Evolutionary conservation across 1,140 invertebrate genomes (phyloP).

Genomic region (Apis dorsata): DNA sequence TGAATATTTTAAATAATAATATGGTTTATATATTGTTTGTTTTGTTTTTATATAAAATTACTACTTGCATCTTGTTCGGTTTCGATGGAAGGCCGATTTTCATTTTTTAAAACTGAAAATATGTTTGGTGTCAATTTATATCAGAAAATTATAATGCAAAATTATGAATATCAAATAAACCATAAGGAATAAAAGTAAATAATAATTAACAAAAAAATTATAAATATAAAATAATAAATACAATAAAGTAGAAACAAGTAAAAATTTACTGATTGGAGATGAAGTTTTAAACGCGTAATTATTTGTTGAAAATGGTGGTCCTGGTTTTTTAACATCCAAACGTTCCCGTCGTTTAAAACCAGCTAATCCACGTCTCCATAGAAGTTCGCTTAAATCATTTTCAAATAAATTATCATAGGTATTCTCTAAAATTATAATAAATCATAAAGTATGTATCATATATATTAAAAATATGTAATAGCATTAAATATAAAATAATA

Average conservation of each 20-base stretch:
- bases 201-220: too few relatives aligned
- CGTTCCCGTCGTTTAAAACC: slow-evolving; percentile 92
- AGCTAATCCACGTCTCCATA: slow-evolving; percentile 72
- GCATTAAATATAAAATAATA: neutral
- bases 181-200: too few relatives aligned
- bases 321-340: slow-evolving; percentile 96
- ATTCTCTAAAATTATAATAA: slow-evolving; percentile 38
- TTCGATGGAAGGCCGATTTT: slow-evolving; percentile 22
- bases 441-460: neutral
- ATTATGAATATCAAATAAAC: neutral
- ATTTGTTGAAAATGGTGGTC: slow-evolving; percentile 86
- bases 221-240: too few relatives aligned
- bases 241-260: neutral
- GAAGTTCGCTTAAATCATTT: slow-evolving; percentile 68
- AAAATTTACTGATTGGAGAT: slow-evolving; percentile 48
- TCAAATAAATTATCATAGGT: slow-evolving; percentile 43
- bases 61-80: slow-evolving; percentile 38
- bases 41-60: neutral
- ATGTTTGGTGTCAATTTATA: neutral
- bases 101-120: slow-evolving; percentile 20
- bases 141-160: neutral
- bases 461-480: neutral
- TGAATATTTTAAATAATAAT: neutral
- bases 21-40: neutral
- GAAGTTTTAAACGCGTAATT: slow-evolving; percentile 81